A percentile compares a stretch with the other conserved stretches of the same genome.
Evolutionary conservation across 2,113 vertebrate species (phyloP).

Genomic region (Sphyrna mokarran): DNA sequence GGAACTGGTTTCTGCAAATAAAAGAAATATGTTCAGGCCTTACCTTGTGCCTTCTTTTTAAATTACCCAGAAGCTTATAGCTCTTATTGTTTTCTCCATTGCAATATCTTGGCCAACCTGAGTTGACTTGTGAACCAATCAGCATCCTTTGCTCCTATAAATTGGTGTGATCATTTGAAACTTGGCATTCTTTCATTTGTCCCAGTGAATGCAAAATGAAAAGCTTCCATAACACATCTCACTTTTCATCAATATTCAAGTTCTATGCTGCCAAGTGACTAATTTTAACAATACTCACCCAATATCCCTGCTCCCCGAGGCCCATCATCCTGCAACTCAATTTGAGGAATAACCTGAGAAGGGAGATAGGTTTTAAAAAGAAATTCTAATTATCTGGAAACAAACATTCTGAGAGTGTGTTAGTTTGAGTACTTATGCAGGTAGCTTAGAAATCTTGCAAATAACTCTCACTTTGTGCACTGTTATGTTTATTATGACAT

Average conservation of each 20-base stretch:
- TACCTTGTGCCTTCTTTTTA: neutral
- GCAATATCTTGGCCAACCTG: neutral
- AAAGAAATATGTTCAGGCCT: neutral
- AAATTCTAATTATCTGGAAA: neutral
- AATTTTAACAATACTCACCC: slow-evolving; percentile 57
- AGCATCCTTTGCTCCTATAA: neutral
- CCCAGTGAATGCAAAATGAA: neutral
- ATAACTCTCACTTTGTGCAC: neutral
- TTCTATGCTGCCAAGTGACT: neutral
- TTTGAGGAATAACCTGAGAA: slow-evolving; percentile 79
- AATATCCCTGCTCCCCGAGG: slow-evolving; percentile 76
- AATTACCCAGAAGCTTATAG: neutral
- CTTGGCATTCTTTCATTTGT: neutral
- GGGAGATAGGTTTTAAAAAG: neutral
- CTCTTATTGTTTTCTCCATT: neutral
- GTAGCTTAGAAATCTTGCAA: neutral
- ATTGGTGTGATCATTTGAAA: neutral
- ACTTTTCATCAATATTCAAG: neutral
- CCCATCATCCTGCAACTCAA: slow-evolving; percentile 73
- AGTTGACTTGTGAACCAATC: neutral
- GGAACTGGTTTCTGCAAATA: neutral
- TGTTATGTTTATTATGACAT: neutral
- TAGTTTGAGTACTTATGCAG: neutral
- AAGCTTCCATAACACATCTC: too few species aligned
- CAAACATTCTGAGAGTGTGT: neutral